Conservation (phyloP, 1,140 invertebrate species). For the Cyclargus thomasi region DNA sequence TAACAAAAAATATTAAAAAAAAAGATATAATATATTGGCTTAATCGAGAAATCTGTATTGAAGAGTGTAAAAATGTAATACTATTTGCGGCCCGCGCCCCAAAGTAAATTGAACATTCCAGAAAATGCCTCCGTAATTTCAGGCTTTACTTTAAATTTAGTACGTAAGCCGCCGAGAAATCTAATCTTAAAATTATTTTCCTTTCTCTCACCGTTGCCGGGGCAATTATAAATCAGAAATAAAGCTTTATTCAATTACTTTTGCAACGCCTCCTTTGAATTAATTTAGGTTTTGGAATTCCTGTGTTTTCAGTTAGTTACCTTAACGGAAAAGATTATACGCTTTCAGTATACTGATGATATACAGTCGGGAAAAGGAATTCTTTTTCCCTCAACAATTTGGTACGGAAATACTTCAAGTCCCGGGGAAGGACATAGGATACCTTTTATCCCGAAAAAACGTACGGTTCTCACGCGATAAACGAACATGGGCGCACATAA, state of each 20-base stretch:
- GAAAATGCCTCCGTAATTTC: constrained; percentile 59
- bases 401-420: too few species aligned
- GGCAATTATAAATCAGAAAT: constrained; percentile 37
- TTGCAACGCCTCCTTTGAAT: not conserved
- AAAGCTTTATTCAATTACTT: constrained; percentile 29
- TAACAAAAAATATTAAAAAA: too few species aligned
- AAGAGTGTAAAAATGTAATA: constrained; percentile 36
- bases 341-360: too few species aligned
- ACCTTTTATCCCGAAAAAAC: too few species aligned
- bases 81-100: constrained; percentile 27
- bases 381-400: too few species aligned
- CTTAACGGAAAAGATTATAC: too few species aligned
- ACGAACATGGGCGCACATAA: too few species aligned
- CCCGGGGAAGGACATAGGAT: too few species aligned
- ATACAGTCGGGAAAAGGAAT: too few species aligned
- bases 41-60: constrained; percentile 32
- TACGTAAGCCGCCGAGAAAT: constrained; percentile 60
- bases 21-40: not conserved
- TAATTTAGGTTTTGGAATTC: not conserved
- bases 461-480: too few species aligned
- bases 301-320: not conserved
- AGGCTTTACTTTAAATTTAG: constrained; percentile 61
- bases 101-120: constrained; percentile 64
- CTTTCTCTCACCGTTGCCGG: constrained; percentile 30
- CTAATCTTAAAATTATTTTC: constrained; percentile 62